Evolutionary conservation across 35 echinoderm and acorn worm species (phyloP).

Genomic region (Anneissia japonica): DNA sequence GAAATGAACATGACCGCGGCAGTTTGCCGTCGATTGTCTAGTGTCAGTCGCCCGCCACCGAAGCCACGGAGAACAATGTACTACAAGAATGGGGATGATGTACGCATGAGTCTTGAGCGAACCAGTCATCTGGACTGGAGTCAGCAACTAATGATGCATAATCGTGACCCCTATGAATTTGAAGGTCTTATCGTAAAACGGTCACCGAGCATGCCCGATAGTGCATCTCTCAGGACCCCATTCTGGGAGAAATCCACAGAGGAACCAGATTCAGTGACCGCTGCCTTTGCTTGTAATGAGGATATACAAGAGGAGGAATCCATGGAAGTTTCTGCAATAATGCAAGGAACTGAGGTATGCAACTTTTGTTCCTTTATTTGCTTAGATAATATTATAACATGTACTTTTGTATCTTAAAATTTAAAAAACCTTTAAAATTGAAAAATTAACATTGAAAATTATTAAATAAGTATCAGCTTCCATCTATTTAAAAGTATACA

Average conservation of each 20-base stretch:
- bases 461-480: no score
- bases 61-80: not conserved
- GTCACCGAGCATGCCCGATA: not conserved
- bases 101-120: not conserved
- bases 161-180: not conserved
- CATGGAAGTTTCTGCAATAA: not conserved
- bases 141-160: not conserved
- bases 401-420: no score
- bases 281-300: not conserved
- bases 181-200: not conserved
- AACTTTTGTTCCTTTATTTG: no score
- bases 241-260: not conserved
- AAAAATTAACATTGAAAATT: no score
- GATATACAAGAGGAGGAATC: not conserved
- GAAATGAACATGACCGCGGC: not conserved
- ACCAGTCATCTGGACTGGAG: not conserved
- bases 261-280: not conserved
- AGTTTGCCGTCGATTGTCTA: not conserved
- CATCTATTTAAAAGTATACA: no score
- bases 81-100: not conserved
- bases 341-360: not conserved
- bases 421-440: no score
- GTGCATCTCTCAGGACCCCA: not conserved
- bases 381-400: no score
- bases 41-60: not conserved